A percentile compares a stretch with the other conserved stretches of the same genome.
Evolutionary conservation across 2,113 vertebrate genomes (phyloP).

Genomic region (Daphoenositta chrysoptera): DNA sequence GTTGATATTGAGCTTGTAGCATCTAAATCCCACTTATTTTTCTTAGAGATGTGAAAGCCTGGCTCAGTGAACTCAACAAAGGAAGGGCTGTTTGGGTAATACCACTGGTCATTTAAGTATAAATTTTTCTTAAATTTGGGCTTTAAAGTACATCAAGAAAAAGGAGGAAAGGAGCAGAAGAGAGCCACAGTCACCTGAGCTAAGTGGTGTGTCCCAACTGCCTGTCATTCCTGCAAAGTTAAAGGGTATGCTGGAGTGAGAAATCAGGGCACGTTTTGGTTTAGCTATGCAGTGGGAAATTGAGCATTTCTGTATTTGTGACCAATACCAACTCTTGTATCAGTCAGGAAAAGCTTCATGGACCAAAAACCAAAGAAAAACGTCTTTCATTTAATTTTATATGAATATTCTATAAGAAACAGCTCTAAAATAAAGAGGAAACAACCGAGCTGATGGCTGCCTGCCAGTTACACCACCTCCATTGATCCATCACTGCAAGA

Average conservation of each 20-base stretch:
- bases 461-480: neutral
- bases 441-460: neutral
- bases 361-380: constrained; percentile 1
- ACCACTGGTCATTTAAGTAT: neutral
- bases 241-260: neutral
- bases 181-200: neutral
- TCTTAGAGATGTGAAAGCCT: neutral
- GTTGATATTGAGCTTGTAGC: neutral
- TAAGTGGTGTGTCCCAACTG: neutral
- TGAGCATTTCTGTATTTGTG: neutral
- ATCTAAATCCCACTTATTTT: neutral
- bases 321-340: neutral
- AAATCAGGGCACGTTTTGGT: neutral
- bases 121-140: neutral
- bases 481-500: neutral
- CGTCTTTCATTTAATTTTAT: neutral
- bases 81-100: neutral
- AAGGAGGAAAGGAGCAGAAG: neutral
- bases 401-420: neutral
- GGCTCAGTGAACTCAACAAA: neutral
- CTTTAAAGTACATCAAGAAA: neutral
- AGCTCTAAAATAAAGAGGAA: neutral
- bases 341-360: neutral
- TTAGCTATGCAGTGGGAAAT: neutral
- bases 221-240: neutral